Evolutionary conservation across 2,888 invertebrate genomes (phyloP), one percentile per base, ranked within the genome.

Genomic region (Ochropleura plecta): DNA sequence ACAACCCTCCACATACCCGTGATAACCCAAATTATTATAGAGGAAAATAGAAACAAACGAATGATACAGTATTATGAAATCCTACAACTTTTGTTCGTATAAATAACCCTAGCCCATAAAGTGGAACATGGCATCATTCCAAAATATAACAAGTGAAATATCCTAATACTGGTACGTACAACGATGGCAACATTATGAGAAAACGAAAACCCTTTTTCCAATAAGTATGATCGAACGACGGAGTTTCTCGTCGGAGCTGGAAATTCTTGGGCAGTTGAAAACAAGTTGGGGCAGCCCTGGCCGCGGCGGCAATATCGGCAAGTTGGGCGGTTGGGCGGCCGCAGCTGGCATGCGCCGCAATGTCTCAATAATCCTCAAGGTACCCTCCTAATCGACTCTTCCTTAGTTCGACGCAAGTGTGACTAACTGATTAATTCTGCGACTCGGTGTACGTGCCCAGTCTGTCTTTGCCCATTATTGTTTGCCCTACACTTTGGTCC

Each of bases 321-420:
- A 95, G 92, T 95, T 94, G 88, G 88, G 89, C 89, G 93, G 94
- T 95, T 94, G 88, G 88, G 89, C 89, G 93, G 94, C 93, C 95
- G 91, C 96, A 96, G 95, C 94, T 96, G 96, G 95, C 93, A 91
- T 91, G 90, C 90, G 92, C 90, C 91, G 92, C 94, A 91, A 96
- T 94, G 96, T 96, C 96, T 96, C 96, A 96, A 96, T 96, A 96
- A 96, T 95, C 94, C 93, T 93, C 93, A 94, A 96, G 96, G 95
- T 95, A 92, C 95, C 95, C 94, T 93, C 93, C 95, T 96, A 96
- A 96, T 96, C 96, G 96, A 95, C 95, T 96, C 95, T 93, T 95
- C 95, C 95, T 94, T 92, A 93, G 91, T 94, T 92, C 93, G 93
- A 91, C 95, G 92, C 96, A 96, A 96, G 96, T 96, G 96, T 93